These are phyloP conservation scores for Machimus rusticus DNA, from an alignment of 2,888 invertebrate genomes.

Conservation along the genomic window DNA sequence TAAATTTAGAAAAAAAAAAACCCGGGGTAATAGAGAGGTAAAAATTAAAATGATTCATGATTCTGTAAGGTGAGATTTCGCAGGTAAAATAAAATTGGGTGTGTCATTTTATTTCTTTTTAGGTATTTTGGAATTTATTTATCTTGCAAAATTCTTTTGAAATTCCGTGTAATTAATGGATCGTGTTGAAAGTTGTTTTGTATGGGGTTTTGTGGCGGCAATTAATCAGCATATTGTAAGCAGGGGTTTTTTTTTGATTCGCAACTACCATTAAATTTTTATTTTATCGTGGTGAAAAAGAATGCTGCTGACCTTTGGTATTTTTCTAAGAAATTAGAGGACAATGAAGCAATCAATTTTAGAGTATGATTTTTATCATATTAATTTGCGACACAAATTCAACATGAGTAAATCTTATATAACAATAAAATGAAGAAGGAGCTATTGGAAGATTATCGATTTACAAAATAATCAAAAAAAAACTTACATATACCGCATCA, in stretches of 20 bases:
- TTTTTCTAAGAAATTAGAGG: not conserved
- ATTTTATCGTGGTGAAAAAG: no score
- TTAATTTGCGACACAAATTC: not conserved
- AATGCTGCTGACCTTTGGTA: not conserved
- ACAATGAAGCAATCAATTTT: not conserved
- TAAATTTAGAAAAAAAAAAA: not conserved
- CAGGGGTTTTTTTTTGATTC: not conserved
- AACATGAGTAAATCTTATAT: not conserved
- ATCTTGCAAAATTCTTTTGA: not conserved
- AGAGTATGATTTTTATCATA: no score
- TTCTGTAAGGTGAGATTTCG: not conserved
- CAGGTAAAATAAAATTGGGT: not conserved
- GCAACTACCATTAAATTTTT: no score
- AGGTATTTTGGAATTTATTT: not conserved
- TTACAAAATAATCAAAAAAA: not conserved
- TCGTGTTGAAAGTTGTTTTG: not conserved
- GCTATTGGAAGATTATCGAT: not conserved
- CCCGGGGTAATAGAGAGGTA: not conserved
- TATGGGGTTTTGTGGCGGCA: not conserved
- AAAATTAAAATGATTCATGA: not conserved
- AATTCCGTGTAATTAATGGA: not conserved
- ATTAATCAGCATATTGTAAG: not conserved
- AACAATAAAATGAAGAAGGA: not conserved
- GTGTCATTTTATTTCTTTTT: not conserved
- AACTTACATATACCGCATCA: slow-evolving; percentile 31